Evolutionary conservation across 2,888 invertebrate species (phyloP).

Genomic region (Drosophila melanosoma): DNA sequence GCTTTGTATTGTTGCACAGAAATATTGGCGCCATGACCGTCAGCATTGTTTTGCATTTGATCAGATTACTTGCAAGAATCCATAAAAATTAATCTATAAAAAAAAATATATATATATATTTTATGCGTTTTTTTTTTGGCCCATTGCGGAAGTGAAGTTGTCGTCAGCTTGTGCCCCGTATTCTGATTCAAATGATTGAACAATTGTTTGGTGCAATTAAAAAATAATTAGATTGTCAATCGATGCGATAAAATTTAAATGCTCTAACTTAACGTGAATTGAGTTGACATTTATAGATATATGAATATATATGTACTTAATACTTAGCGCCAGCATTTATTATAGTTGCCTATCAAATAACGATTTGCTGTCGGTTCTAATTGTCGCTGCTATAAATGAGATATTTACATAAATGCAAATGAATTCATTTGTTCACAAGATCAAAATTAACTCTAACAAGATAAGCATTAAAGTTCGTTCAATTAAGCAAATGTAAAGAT

Average conservation of each 20-base stretch:
- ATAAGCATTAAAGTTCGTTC: too few relatives aligned
- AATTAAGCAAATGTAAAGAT: too few relatives aligned
- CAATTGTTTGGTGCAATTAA: conserved; percentile 50
- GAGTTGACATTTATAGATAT: conserved; percentile 5
- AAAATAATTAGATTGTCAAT: conserved; percentile 39
- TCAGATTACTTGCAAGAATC: conserved; percentile 42
- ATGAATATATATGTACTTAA: neutral
- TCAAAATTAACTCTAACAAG: too few relatives aligned
- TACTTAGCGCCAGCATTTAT: conserved; percentile 25
- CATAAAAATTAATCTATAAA: neutral
- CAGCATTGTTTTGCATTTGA: conserved; percentile 23
- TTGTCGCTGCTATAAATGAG: too few relatives aligned
- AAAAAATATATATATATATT: neutral
- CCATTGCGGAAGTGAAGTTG: conserved; percentile 47
- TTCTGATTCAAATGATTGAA: conserved; percentile 14
- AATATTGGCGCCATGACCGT: conserved; percentile 41
- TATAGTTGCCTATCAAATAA: conserved; percentile 18
- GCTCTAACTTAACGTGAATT: conserved; percentile 10
- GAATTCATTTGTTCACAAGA: too few relatives aligned
- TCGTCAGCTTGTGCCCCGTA: conserved; percentile 4
- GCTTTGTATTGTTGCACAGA: conserved; percentile 3
- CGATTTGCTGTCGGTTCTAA: neutral
- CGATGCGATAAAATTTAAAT: conserved; percentile 15
- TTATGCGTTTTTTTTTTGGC: neutral
- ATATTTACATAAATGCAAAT: too few relatives aligned